A percentile compares a stretch with the other conserved stretches of the same genome.
phyloP scores from a whole-genome alignment of 2,797 vertebrate genomes.

The Heteromormyrus szaboi region DNA sequence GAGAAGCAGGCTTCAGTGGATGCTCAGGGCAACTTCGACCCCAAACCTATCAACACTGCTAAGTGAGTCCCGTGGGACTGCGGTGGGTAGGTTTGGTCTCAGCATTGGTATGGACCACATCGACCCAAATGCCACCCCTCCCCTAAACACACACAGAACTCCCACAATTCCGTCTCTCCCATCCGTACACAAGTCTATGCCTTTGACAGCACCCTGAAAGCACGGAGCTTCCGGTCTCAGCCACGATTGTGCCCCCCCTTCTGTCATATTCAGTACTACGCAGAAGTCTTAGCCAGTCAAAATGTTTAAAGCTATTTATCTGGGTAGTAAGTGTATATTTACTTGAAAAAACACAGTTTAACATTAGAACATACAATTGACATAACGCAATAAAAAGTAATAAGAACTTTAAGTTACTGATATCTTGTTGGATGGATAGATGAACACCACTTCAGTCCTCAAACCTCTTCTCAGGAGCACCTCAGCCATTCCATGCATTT shows the following conservation, averaged over 20 bases:
- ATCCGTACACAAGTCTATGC: background rate
- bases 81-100: background rate
- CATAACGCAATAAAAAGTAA: background rate
- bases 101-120: background rate
- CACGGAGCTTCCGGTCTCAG: background rate
- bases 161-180: background rate
- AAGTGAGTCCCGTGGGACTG: constrained; percentile 69
- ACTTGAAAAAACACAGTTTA: background rate
- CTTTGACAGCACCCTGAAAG: background rate
- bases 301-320: background rate
- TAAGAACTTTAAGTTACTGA: background rate
- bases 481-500: background rate
- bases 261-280: background rate
- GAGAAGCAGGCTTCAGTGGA: constrained; percentile 88
- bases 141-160: background rate
- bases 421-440: background rate
- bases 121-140: background rate
- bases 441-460: background rate
- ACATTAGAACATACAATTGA: background rate
- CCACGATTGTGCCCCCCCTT: background rate
- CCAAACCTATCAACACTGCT: constrained; percentile 84
- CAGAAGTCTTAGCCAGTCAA: background rate
- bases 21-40: constrained; percentile 93
- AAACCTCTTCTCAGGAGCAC: background rate
- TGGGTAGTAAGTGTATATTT: background rate